phyloP scores from a whole-genome alignment of 1,140 invertebrate species.

The Hylaeus anthracinus region DNA sequence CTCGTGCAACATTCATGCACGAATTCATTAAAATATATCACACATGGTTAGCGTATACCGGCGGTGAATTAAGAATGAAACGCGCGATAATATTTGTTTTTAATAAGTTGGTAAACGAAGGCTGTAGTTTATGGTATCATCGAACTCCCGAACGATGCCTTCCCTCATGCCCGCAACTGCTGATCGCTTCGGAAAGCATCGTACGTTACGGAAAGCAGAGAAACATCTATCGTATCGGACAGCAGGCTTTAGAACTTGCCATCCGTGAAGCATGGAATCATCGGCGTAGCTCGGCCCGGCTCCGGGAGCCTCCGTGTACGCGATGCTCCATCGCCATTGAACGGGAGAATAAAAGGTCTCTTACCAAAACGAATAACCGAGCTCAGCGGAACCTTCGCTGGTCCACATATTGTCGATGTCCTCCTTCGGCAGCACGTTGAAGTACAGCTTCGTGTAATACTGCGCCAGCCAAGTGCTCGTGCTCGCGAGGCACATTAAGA shows the following conservation, averaged over 20 bases:
- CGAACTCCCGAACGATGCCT: not conserved
- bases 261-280: conserved; percentile 11
- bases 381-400: conserved; percentile 85
- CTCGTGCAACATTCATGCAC: too few species aligned
- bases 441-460: conserved; percentile 87
- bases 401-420: conserved; percentile 88
- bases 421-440: conserved; percentile 89
- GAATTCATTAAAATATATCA: too few species aligned
- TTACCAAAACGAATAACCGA: conserved; percentile 91
- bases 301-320: not conserved
- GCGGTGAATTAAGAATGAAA: too few species aligned
- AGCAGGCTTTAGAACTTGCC: conserved; percentile 1
- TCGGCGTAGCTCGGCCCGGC: not conserved
- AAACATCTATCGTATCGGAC: conserved; percentile 17
- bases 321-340: conserved; percentile 26
- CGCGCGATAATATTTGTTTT: too few species aligned
- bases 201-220: not conserved
- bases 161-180: not conserved
- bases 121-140: not conserved
- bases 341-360: conserved; percentile 59
- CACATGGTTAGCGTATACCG: too few species aligned
- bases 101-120: not conserved
- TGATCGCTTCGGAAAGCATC: not conserved
- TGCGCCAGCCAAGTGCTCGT: conserved; percentile 88
- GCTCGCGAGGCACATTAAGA: conserved; percentile 85